These are phyloP conservation scores for Gymnosoma rotundatum DNA, from an alignment of 2,888 invertebrate genomes.

Conservation along the genomic window DNA sequence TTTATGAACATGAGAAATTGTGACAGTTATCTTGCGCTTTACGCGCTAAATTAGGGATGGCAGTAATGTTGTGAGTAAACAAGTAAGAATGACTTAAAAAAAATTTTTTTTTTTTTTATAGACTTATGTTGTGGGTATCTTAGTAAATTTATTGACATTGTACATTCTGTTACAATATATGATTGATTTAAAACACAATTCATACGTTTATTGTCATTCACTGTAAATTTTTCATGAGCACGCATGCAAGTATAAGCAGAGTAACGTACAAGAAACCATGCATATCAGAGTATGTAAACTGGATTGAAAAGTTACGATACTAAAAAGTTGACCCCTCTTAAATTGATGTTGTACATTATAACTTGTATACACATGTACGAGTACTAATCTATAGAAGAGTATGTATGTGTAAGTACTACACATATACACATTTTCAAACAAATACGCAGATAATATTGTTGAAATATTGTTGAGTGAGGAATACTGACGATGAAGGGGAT, in stretches of 20 bases:
- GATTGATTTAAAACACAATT: too few species aligned
- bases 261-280: background rate
- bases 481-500: background rate
- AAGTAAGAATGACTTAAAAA: too few species aligned
- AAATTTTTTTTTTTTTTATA: too few species aligned
- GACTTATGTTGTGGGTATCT: too few species aligned
- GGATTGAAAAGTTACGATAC: conserved; percentile 14
- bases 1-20: too few species aligned
- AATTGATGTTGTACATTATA: conserved; percentile 13
- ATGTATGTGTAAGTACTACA: background rate
- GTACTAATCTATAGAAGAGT: background rate
- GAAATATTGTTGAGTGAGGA: conserved; percentile 14
- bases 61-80: too few species aligned
- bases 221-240: background rate
- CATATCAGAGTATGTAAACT: background rate
- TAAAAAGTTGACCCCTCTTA: conserved; percentile 35
- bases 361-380: background rate
- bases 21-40: too few species aligned
- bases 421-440: background rate
- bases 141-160: too few species aligned
- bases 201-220: background rate
- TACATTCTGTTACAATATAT: too few species aligned
- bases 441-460: background rate
- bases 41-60: too few species aligned
- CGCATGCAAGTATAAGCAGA: background rate